Evolutionary conservation across 2,113 vertebrate genomes (phyloP).

Genomic region (Ursus arctos): DNA sequence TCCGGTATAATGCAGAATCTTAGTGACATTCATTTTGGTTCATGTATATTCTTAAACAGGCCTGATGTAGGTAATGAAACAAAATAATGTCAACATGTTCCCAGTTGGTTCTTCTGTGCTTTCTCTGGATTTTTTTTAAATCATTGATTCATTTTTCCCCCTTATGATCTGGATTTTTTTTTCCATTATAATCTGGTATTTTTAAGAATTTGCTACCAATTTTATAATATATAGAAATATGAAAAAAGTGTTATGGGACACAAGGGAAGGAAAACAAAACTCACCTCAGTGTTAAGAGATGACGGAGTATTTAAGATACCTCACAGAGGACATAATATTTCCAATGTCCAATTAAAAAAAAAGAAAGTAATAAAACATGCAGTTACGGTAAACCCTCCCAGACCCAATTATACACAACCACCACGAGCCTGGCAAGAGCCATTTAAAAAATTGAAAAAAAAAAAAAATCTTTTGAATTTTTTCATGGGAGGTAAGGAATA

Average conservation of each 20-base stretch:
- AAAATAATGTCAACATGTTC: not conserved
- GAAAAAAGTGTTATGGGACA: not conserved
- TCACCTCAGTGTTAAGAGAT: not conserved
- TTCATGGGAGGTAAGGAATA: not conserved
- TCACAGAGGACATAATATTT: not conserved
- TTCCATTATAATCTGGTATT: not conserved
- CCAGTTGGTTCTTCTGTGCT: not conserved
- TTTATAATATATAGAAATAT: not conserved
- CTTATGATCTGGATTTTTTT: not conserved
- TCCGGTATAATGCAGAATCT: not conserved
- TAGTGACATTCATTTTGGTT: not conserved
- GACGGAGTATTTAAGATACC: rapidly evolving
- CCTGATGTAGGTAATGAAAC: not conserved
- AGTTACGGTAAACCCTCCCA: not conserved
- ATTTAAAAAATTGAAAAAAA: not conserved
- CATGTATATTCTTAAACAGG: not conserved
- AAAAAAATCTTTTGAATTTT: not conserved
- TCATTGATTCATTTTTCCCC: not conserved
- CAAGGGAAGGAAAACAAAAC: not conserved
- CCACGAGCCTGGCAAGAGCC: not conserved
- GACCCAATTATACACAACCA: not conserved
- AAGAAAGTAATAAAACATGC: not conserved
- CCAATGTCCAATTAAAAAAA: not conserved
- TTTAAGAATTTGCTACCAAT: not conserved
- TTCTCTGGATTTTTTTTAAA: not conserved